Base-by-base conservation (phyloP, 1,140 invertebrate genomes). In the Calosoma granatense region DNA sequence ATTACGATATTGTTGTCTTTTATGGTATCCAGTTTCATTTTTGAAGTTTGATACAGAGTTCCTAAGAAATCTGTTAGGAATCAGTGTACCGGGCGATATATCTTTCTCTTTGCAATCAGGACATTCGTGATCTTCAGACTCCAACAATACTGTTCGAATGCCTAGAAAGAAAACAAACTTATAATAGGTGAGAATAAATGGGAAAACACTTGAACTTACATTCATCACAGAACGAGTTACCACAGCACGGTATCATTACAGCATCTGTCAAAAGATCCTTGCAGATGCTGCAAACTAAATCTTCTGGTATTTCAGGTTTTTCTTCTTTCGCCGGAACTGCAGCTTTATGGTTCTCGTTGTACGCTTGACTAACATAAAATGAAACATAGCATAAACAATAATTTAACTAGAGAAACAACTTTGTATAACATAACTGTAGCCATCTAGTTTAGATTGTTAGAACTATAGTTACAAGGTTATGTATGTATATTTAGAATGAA, bases 221-320 rank as follows among this genome's bases (percentile, higher is more conserved):
- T 75, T 98, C 94, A 78, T 98, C 95, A 76, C 96, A 99, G 75
- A 95, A 98, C 20, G 93, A 96, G 72, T 93, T 93, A 15, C 93
- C 94, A 74, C 95, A 99, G 69, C 96, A 98, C 1, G 92, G 92
- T 70, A 95, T 94, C 80, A 97, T 87, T 12, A 98, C 93, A 55
- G 95, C 94, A 77, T 98, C 95, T 0, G 86, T 86, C 54, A 98
- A 78, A n/a, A 98, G 73, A 73, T 97, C 92, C 54, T 91, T 84
- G 73, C 96, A 98, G 30, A 98, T 81, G 36, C 81, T 87, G 73
- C 96, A 98, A 36, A 92, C 74, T 21, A 97, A 74, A 70, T 97
- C 94, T 61, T 92, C 87, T 0, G 94, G 94, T 58, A 97, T 89
- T 66, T 87, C 82, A 6, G 86, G 81, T 65, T 86, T 84, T 56